Percentiles rank a stretch among this genome's conserved stretches.
These are phyloP conservation scores for Plestiodon gilberti DNA, from an alignment of 2,113 vertebrate genomes.

Conservation along the genomic window DNA sequence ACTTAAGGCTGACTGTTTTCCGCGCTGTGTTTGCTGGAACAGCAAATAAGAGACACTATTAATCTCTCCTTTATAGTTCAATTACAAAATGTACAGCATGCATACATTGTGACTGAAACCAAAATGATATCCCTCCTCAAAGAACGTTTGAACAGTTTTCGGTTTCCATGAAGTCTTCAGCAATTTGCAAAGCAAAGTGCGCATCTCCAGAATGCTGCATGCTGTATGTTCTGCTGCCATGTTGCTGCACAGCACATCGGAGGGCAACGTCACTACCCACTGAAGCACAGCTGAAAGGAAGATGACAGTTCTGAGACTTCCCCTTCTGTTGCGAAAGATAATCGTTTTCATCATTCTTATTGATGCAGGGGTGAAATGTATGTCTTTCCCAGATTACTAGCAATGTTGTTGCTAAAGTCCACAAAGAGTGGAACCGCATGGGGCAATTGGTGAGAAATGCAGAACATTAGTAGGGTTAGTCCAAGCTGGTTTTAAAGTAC, in stretches of 20 bases:
- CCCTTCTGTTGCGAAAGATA: constrained; percentile 22
- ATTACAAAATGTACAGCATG: neutral
- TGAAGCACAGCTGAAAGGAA: neutral
- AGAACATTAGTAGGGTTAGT: neutral
- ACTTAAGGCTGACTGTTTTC: neutral
- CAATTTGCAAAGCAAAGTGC: constrained; percentile 10
- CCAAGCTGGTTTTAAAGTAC: too few species aligned
- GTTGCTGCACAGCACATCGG: neutral
- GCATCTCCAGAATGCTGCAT: neutral
- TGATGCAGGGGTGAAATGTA: neutral
- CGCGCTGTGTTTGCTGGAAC: neutral
- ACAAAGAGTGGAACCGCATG: neutral
- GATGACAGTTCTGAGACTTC: neutral
- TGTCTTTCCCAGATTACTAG: neutral
- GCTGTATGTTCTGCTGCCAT: neutral
- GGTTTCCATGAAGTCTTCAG: neutral
- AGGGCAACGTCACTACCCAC: neutral
- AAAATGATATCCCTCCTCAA: neutral
- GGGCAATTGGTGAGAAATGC: neutral
- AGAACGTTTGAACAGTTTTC: neutral
- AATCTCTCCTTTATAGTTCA: neutral
- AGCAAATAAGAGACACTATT: neutral
- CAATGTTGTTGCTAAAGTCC: neutral
- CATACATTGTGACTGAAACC: neutral
- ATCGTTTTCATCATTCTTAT: neutral